A percentile compares a stretch with the other conserved stretches of the same genome.
These are phyloP conservation scores for Neomicropteryx cornuta DNA, from an alignment of 1,140 invertebrate genomes.

Conservation along the genomic window DNA sequence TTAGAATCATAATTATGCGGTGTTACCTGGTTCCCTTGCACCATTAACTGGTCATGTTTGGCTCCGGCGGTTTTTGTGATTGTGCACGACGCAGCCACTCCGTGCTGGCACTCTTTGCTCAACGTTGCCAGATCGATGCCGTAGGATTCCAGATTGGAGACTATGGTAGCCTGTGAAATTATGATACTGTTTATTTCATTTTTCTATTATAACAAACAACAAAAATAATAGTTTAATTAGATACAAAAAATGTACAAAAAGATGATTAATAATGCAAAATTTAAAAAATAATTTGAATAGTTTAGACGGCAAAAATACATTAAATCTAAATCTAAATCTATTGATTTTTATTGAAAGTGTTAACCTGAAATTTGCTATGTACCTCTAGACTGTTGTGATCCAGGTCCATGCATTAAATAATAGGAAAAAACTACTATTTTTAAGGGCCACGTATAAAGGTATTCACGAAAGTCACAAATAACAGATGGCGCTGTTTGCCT, in stretches of 20 bases:
- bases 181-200: not conserved
- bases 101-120: slow-evolving; percentile 71
- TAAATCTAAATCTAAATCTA: too few relatives aligned
- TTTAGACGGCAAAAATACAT: too few relatives aligned
- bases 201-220: not conserved
- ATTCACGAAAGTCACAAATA: too few relatives aligned
- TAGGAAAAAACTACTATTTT: too few relatives aligned
- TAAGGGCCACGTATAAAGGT: too few relatives aligned
- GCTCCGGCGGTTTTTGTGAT: slow-evolving; percentile 64
- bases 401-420: too few relatives aligned
- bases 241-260: slow-evolving; percentile 7
- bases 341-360: too few relatives aligned
- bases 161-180: slow-evolving; percentile 59
- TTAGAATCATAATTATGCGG: too few relatives aligned
- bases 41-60: slow-evolving; percentile 66
- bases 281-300: slow-evolving; percentile 7
- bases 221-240: not conserved
- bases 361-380: too few relatives aligned
- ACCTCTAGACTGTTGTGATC: too few relatives aligned
- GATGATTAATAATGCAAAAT: slow-evolving; percentile 1
- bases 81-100: slow-evolving; percentile 75
- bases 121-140: slow-evolving; percentile 71
- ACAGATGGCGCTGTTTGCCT: too few relatives aligned
- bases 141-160: slow-evolving; percentile 78
- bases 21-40: slow-evolving; percentile 83